Evolutionary conservation across 2,113 vertebrate genomes (phyloP), one percentile per base, ranked within the genome.

Genomic region (Hydrochoerus hydrochaeris): DNA sequence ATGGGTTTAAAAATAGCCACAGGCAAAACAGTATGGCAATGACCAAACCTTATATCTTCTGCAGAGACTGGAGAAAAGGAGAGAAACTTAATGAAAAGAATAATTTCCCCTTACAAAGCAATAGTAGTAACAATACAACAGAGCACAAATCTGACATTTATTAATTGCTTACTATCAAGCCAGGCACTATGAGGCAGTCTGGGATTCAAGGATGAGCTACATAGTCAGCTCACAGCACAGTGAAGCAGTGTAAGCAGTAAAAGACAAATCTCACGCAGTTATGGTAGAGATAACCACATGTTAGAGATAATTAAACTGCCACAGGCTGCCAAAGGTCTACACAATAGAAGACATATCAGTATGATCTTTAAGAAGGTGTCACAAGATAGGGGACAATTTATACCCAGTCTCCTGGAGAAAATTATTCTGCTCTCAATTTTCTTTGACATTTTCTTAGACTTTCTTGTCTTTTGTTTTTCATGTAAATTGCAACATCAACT

Each of bases 1-100:
- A 85, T 65, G 44, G 85, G 32, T 83, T 94, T 87, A 85, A 81
- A 95, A 73, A 5, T n/a, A 88, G 63, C 26, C 57, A 19, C 54
- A 75, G 7, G 7, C 65, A 67, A 28, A 26, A 8, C 52, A 57
- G 1, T 13, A 62, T 3, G 2, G 49, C n/a, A 84, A 49, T 80
- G 28, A 62, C 38, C 46, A 89, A 71, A n/a, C 16, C 17, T 67
- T 52, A 3, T 9, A 20, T 78, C 54, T 26, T 83, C 62, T 96
- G 89, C 38, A 80, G 69, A 88, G 13, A 30, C n/a, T 38, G 9
- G 10, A n/a, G 28, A 77, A 49, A 32, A 82, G 91, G 19, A 82
- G 65, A 62, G 24, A 91, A 28, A 32, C 13, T 54, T 84, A 49
- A 80, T 38, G n/a, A 60, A 77, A 91, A 93, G 30, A 32, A 17